Evolutionary conservation across 2,113 vertebrate species (phyloP).

Genomic region (Carassius auratus): DNA sequence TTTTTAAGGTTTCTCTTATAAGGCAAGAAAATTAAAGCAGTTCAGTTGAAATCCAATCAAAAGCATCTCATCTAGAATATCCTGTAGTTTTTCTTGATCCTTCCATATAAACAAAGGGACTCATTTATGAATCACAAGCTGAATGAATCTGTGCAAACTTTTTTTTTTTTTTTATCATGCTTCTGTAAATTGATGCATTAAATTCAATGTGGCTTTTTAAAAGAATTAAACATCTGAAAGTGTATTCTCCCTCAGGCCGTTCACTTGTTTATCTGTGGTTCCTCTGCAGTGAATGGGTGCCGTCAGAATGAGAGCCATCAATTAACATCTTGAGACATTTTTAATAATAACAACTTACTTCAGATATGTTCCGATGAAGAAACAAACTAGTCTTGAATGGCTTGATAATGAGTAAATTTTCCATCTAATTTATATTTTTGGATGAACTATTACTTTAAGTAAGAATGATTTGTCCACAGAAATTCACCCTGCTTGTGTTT

Average conservation of each 20-base stretch:
- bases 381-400: too few species aligned
- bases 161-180: background rate
- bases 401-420: too few species aligned
- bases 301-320: too few species aligned
- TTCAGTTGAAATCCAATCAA: background rate
- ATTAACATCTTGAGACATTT: too few species aligned
- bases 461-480: background rate
- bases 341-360: too few species aligned
- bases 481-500: background rate
- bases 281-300: too few species aligned
- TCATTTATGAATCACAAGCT: background rate
- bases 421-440: background rate
- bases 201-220: background rate
- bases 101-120: background rate
- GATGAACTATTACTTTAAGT: background rate
- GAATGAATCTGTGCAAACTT: background rate
- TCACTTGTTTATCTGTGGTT: too few species aligned
- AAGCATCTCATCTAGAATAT: background rate
- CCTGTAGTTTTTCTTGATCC: constrained; percentile 4
- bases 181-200: background rate
- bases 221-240: background rate
- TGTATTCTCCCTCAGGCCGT: too few species aligned
- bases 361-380: too few species aligned
- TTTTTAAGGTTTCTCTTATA: background rate
- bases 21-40: background rate